phyloP scores from a whole-genome alignment of 2,113 vertebrate species.

The Silurus glanis region DNA sequence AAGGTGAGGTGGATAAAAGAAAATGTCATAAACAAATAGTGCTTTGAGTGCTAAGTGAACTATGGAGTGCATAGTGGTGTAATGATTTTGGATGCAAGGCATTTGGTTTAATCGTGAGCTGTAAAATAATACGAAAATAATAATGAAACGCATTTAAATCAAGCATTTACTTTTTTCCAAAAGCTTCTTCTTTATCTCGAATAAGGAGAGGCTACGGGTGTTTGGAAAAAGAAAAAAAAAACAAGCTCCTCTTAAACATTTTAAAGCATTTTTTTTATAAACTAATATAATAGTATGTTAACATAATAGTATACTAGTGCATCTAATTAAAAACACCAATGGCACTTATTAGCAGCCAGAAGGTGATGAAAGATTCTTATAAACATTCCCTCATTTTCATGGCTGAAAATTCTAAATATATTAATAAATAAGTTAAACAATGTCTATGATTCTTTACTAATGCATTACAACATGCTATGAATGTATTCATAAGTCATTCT shows the following conservation, averaged over 20 bases:
- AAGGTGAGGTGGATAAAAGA: conserved; percentile 72
- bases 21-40: background rate
- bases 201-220: background rate
- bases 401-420: too few species aligned
- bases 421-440: too few species aligned
- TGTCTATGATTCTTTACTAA: background rate
- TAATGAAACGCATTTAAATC: background rate
- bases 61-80: background rate
- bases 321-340: background rate
- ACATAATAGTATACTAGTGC: background rate
- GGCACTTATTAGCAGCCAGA: background rate
- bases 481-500: too few species aligned
- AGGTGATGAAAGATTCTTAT: background rate
- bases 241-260: background rate
- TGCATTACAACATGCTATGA: too few species aligned
- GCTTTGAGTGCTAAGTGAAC: background rate
- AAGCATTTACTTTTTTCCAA: background rate
- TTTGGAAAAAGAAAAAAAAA: background rate
- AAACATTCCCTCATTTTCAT: too few species aligned
- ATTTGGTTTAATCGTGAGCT: background rate
- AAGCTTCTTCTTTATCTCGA: background rate
- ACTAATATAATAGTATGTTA: background rate
- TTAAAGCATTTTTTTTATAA: background rate
- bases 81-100: background rate
- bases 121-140: background rate